phyloP scores from a whole-genome alignment of 2,113 vertebrate genomes.

The Calidris pygmaea region DNA sequence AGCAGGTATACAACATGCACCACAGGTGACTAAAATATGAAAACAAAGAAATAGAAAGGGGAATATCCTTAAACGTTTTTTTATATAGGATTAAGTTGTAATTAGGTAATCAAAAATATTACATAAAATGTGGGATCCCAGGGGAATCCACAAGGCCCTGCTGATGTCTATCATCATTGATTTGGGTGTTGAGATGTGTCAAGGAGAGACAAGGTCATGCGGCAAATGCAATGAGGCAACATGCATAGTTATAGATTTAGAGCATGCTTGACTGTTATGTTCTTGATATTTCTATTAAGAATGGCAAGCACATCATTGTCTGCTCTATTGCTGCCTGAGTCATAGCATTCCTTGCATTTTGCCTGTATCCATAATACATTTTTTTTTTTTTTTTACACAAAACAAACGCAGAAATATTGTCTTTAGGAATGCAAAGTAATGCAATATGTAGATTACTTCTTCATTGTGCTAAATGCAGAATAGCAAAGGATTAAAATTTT shows the following conservation, averaged over 20 bases:
- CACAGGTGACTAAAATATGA: not conserved
- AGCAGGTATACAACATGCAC: not conserved
- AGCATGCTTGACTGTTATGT: not conserved
- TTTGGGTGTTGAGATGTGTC: not conserved
- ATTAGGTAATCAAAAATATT: not conserved
- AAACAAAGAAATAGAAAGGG: not conserved
- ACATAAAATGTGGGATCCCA: not conserved
- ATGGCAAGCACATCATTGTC: not conserved
- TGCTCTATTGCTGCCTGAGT: not conserved
- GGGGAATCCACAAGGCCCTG: not conserved
- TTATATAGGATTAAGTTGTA: not conserved
- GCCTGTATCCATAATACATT: not conserved
- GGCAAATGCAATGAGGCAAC: not conserved
- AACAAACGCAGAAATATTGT: not conserved
- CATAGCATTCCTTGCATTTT: not conserved
- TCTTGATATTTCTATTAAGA: constrained; percentile 33
- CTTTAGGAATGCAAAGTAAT: not conserved
- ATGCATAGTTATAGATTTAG: not conserved
- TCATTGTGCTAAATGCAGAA: not conserved
- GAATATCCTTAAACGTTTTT: not conserved
- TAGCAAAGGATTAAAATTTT: not conserved
- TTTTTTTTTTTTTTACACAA: not conserved
- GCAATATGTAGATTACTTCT: not conserved
- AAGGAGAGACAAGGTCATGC: not conserved
- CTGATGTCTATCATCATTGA: not conserved